Base-by-base conservation (phyloP, 1,140 invertebrate genomes). In the Tigriopus japonicus region DNA sequence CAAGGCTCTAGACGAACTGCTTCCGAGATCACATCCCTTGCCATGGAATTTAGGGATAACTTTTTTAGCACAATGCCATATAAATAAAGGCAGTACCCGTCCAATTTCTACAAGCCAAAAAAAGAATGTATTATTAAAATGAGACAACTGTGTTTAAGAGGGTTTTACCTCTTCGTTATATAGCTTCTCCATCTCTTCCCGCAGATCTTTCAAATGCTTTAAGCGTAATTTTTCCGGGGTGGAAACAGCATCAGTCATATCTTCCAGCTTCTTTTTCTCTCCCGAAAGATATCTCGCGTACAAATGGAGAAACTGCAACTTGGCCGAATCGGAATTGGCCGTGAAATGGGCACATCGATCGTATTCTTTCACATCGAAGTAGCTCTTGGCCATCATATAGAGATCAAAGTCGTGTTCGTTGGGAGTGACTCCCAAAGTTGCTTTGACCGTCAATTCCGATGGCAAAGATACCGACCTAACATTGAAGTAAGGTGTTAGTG, bases 361-460 rank as follows among this genome's bases (percentile, higher is more conserved):
- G 71, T 91, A 96, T 72, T 96, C 91, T 67, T 87, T 84, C 14
- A 85, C 74, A 73, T 95, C 88, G 71, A 93, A 95, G 68, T 90
- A 92, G 65, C 82, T 84, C 71, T 88, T 91, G 0, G 87, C 85
- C 60, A 93, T 69, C 24, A 79, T 76, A 68, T 88, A 94, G 9
- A 76, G 72, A 67, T 86, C 82, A 55, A 60, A 63, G 69, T 79
- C 78, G 68, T 87, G 80, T 64, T 78, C 71, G 21, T 19, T 28
- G 24, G 45, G 15, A 35, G 53, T 55, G 28, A 2, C 19, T 55
- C 53, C 19, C 19, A 55, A 35, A 35, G n/a, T 19, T 35, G 14
- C 19, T 35, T 55, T n/a, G 3, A 21, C 15, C 14, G 28, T 9
- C 28, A 35, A 35, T 9, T 35, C 28, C 9, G 28, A 35, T 9